Evolutionary conservation across 2,888 invertebrate species (phyloP).

Genomic region (Meteorus cinctellus): DNA sequence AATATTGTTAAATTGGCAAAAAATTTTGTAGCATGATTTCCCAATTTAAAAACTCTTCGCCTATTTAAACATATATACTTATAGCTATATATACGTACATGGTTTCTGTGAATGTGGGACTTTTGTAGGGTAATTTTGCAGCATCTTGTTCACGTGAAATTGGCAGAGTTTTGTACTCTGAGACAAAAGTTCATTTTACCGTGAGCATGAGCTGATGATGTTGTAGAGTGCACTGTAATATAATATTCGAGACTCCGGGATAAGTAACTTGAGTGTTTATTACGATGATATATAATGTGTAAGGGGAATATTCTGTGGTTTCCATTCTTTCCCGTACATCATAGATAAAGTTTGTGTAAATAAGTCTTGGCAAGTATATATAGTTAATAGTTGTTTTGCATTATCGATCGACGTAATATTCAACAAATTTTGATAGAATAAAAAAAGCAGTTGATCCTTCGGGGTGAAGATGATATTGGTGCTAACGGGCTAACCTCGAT

Average conservation of each 20-base stretch:
- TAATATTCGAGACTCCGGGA: neutral
- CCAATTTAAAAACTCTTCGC: neutral
- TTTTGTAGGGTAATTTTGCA: neutral
- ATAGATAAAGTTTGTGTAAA: neutral
- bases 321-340: neutral
- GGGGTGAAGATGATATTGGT: conserved; percentile 7
- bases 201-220: neutral
- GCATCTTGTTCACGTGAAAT: neutral
- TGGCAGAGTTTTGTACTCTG: conserved; percentile 3
- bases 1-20: neutral
- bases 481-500: conserved; percentile 52
- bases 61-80: no score
- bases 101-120: neutral
- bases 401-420: neutral
- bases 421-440: neutral
- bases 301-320: neutral
- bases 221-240: neutral
- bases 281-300: neutral
- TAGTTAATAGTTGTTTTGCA: neutral
- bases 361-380: neutral
- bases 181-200: neutral
- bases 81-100: neutral
- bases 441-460: neutral
- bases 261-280: neutral
- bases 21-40: neutral